Percentiles rank a stretch among this genome's conserved stretches.
Conservation (phyloP, 2,888 invertebrate species). For the Matsumyia berberina region DNA sequence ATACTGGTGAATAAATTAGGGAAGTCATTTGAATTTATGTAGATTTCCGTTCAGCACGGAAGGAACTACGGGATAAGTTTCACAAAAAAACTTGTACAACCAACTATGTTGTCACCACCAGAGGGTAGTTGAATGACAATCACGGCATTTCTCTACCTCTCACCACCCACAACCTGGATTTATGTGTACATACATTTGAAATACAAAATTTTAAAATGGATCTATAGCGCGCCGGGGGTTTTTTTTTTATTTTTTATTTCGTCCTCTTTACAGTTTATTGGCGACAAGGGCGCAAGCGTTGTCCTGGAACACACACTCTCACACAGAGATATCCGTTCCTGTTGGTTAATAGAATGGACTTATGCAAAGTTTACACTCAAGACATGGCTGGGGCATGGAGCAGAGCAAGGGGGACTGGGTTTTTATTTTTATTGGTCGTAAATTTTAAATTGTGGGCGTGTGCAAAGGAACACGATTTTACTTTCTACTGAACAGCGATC, state of each 20-base stretch:
- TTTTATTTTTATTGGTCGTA: slow-evolving; percentile 82
- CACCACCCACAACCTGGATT: slow-evolving; percentile 38
- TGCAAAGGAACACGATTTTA: slow-evolving; percentile 70
- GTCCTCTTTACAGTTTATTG: slow-evolving; percentile 62
- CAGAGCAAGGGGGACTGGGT: slow-evolving; percentile 39
- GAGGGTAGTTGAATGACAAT: slow-evolving; percentile 34
- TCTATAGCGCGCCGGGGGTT: slow-evolving; percentile 50
- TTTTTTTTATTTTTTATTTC: slow-evolving; percentile 25
- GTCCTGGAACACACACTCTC: slow-evolving; percentile 52
- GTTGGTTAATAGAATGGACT: slow-evolving; percentile 73
- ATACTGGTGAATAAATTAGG: slow-evolving; percentile 70
- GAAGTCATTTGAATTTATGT: slow-evolving; percentile 72
- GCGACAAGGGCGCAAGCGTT: slow-evolving; percentile 74
- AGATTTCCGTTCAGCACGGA: slow-evolving; percentile 35
- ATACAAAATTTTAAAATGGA: slow-evolving; percentile 73
- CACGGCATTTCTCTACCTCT: background rate
- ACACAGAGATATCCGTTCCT: slow-evolving; percentile 30
- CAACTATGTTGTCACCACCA: background rate
- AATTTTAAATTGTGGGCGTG: slow-evolving; percentile 82
- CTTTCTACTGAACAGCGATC: background rate
- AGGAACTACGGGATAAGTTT: background rate
- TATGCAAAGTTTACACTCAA: slow-evolving; percentile 77
- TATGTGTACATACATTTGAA: slow-evolving; percentile 45
- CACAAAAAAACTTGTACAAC: slow-evolving; percentile 14
- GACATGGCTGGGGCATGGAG: slow-evolving; percentile 38